phyloP scores from a whole-genome alignment of 2,113 vertebrate species.

The Rhineura floridana region DNA sequence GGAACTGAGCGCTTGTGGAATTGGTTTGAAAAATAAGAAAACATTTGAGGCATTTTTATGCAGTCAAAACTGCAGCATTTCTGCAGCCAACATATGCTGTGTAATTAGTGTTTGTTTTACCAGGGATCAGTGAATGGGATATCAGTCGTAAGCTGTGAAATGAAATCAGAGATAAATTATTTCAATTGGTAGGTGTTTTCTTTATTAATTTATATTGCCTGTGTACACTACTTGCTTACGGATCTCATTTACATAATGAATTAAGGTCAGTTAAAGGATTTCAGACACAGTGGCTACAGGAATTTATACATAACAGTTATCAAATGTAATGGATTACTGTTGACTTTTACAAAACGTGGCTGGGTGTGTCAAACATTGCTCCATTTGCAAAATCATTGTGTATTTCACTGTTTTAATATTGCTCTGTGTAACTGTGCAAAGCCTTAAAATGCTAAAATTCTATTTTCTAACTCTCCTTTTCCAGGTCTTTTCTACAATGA shows the following conservation, averaged over 20 bases:
- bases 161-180: conserved; percentile 56
- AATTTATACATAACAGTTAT: accelerated
- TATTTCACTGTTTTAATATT: background rate
- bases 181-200: conserved; percentile 47
- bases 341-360: background rate
- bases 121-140: conserved; percentile 60
- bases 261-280: conserved; percentile 28
- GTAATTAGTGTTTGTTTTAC: conserved; percentile 69
- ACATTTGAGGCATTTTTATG: conserved; percentile 61
- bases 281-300: background rate
- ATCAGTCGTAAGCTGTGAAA: conserved; percentile 64
- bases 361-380: background rate
- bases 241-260: conserved; percentile 42
- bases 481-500: background rate
- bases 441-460: background rate
- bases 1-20: conserved; percentile 59
- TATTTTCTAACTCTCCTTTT: background rate
- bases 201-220: conserved; percentile 42
- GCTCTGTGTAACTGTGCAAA: background rate
- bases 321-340: conserved; percentile 27
- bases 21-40: conserved; percentile 73
- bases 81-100: conserved; percentile 54
- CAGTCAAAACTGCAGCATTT: conserved; percentile 61
- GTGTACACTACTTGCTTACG: conserved; percentile 6
- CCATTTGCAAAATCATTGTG: background rate